Conservation (phyloP, 2,797 vertebrate genomes). For the Galago senegalensis region DNA sequence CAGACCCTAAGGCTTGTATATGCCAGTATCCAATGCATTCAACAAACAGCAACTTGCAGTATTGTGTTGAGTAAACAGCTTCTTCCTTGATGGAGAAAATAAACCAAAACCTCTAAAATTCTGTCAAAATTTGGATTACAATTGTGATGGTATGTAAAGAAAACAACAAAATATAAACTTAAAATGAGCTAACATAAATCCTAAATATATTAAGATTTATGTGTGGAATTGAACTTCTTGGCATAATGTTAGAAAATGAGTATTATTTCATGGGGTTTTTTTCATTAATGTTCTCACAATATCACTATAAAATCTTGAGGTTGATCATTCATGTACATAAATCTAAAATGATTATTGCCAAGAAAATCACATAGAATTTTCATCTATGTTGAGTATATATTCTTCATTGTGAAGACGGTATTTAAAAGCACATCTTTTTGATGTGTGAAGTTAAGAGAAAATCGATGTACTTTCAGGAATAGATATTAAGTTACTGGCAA, state of each 20-base stretch:
- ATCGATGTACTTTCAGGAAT: neutral
- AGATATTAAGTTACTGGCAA: neutral
- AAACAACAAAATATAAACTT: neutral
- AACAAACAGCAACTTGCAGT: conserved; percentile 23
- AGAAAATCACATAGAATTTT: neutral
- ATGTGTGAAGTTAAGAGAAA: neutral
- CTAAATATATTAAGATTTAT: neutral
- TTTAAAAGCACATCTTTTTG: neutral
- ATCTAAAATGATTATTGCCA: neutral
- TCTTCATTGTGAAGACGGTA: neutral
- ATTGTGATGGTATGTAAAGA: neutral
- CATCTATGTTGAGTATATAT: neutral
- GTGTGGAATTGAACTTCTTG: conserved; percentile 1
- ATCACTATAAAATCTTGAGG: neutral
- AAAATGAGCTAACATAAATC: conserved; percentile 32
- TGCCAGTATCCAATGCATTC: neutral
- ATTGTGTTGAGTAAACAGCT: conserved; percentile 37
- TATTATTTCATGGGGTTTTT: neutral
- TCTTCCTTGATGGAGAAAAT: conserved; percentile 61
- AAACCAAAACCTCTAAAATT: neutral
- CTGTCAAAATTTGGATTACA: neutral
- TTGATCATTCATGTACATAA: neutral
- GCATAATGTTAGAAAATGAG: neutral
- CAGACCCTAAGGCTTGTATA: conserved; percentile 50
- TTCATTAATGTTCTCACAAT: neutral